Evolutionary conservation across 2,888 invertebrate genomes (phyloP), one percentile per base, ranked within the genome.

Genomic region (Glyphotaelius pellucidus): DNA sequence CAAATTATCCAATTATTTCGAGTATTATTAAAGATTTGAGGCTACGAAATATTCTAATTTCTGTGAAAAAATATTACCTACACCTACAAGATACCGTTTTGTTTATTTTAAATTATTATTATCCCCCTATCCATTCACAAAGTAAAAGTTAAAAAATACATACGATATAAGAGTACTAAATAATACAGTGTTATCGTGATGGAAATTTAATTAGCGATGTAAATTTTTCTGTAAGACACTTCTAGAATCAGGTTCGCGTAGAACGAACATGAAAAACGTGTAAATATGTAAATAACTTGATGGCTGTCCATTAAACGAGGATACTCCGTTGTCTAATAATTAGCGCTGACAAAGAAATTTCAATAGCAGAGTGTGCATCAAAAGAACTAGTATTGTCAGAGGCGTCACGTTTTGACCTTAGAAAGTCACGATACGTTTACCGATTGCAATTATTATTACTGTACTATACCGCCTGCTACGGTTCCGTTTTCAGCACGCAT

Each of bases 401-500:
- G 90, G 47, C 31, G 30, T 90, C 90, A 90, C 81, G 90, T 47
- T 90, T 83, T 83, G 81, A 80, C 90, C 81, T 90, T 38, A 90
- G 90, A 81, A 81, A 81, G 81, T 90, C 90, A 90, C 90, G 81
- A 81, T 15, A 80, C 30, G n/a, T 31, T 80, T 89, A 89, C 14
- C 47, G 80, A 30, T 89, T 32, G 35, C 42, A n/a, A 31, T 88
- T 67, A 67, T 88, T 67, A 67, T 67, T 9, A n/a, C 25, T 25
- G 67, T 67, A 19, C 88, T 11, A 30, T 52, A 32, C 88, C 25
- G 32, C 67, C 32, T 88, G 83, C 81, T 67, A 67, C 7, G 67
- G n/a, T 81, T 32, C 32, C 81, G 67, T 52, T 31, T 31, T 31
- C 79, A 38, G 35, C 88, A 79, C 79, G 79, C 88, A 88, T 67